Evolutionary conservation across 2,888 invertebrate species (phyloP).

Genomic region (Trissolcus japonicus): DNA sequence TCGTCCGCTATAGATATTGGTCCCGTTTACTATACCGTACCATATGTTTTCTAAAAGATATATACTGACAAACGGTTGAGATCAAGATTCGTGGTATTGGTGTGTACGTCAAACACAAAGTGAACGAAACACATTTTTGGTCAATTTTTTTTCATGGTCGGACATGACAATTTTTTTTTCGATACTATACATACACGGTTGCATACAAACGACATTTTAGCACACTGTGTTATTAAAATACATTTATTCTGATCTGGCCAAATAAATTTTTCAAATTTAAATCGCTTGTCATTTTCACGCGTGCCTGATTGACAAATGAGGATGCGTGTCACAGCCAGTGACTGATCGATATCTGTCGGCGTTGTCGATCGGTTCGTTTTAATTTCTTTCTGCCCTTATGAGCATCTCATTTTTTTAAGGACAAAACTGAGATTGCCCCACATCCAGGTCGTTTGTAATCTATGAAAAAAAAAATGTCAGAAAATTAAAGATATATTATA

Average conservation of each 20-base stretch:
- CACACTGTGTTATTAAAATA: conserved; percentile 18
- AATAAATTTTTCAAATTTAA: conserved; percentile 51
- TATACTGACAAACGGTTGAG: not conserved
- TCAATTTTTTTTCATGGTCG: not conserved
- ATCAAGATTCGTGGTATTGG: no score
- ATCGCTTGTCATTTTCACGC: conserved; percentile 52
- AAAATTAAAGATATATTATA: no score
- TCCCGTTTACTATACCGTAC: conserved; percentile 10
- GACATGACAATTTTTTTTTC: no score
- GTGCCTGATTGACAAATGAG: conserved; percentile 49
- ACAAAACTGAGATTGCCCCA: conserved; percentile 4
- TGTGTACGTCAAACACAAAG: no score
- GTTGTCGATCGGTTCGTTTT: not conserved
- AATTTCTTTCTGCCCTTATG: conserved; percentile 4
- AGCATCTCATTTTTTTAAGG: conserved; percentile 26
- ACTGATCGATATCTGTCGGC: conserved; percentile 38
- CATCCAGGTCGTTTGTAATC: no score
- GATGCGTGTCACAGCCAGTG: conserved; percentile 46
- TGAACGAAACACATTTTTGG: not conserved
- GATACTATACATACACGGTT: not conserved
- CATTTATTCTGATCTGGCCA: conserved; percentile 33
- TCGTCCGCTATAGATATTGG: conserved; percentile 3
- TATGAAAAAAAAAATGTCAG: not conserved
- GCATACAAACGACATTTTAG: not conserved
- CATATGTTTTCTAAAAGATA: conserved; percentile 7